Percentiles rank a stretch among this genome's conserved stretches.
Conservation (phyloP, 2,113 vertebrate genomes). For the Tachuris rubrigastra region DNA sequence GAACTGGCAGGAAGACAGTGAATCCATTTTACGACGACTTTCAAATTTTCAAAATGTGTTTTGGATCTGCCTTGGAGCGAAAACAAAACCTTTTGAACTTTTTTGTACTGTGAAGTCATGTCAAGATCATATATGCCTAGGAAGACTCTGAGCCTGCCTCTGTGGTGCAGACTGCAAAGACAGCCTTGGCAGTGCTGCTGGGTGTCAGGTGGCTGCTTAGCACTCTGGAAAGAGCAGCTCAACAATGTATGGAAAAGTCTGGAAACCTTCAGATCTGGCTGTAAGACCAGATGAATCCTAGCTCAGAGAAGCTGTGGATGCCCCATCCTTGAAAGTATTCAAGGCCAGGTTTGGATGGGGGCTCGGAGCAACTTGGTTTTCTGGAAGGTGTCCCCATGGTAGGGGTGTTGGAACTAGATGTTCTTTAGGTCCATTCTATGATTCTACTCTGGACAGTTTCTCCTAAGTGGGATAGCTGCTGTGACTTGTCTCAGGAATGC, state of each 20-base stretch:
- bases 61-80: slow-evolving; percentile 47
- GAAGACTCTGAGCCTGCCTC: not conserved
- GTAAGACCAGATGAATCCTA: not conserved
- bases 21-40: not conserved
- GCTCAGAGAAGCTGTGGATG: not conserved
- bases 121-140: not conserved
- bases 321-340: too few species aligned
- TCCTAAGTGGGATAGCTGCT: not conserved
- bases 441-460: not conserved
- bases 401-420: not conserved
- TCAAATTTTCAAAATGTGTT: slow-evolving; percentile 51
- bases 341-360: not conserved
- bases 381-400: not conserved
- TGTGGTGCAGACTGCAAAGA: not conserved
- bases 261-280: not conserved
- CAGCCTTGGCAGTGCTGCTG: not conserved
- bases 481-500: not conserved
- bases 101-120: not conserved
- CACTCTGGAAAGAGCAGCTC: not conserved
- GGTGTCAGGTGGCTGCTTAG: not conserved
- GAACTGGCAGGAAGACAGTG: slow-evolving; percentile 28
- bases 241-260: not conserved
- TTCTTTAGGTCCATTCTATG: not conserved
- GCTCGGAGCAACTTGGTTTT: not conserved
- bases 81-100: slow-evolving; percentile 45